phyloP scores from a whole-genome alignment of 2,113 vertebrate species.

The Suncus etruscus region DNA sequence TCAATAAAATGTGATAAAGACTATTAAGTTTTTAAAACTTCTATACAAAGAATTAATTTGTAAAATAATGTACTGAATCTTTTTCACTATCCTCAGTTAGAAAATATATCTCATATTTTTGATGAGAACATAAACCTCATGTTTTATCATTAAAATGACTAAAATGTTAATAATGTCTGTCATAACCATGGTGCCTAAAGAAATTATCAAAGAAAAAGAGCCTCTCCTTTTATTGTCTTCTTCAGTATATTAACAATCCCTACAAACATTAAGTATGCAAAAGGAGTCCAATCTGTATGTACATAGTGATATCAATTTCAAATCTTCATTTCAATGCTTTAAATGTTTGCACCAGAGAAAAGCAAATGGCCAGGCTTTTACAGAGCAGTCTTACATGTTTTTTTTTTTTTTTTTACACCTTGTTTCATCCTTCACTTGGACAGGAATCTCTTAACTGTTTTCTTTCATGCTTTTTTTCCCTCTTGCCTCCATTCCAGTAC shows the following conservation, averaged over 20 bases:
- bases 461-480: constrained; percentile 53
- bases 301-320: neutral
- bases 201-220: too few species aligned
- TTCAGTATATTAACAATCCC: neutral
- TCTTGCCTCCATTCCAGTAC: neutral
- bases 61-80: neutral
- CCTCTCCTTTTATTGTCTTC: neutral
- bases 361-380: constrained; percentile 6
- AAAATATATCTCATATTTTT: neutral
- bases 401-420: neutral
- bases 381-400: constrained; percentile 3
- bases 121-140: too few species aligned
- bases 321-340: constrained; percentile 9
- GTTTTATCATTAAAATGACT: constrained; percentile 1
- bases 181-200: neutral
- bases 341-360: constrained; percentile 16
- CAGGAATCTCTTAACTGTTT: constrained; percentile 65
- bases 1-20: neutral
- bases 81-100: neutral
- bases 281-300: constrained; percentile 1
- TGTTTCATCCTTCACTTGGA: constrained; percentile 60
- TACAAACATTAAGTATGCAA: neutral
- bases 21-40: constrained; percentile 35
- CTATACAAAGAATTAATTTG: neutral
- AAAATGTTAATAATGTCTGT: neutral